phyloP scores from a whole-genome alignment of 2,888 invertebrate genomes.

The Amphipoea oculea region DNA sequence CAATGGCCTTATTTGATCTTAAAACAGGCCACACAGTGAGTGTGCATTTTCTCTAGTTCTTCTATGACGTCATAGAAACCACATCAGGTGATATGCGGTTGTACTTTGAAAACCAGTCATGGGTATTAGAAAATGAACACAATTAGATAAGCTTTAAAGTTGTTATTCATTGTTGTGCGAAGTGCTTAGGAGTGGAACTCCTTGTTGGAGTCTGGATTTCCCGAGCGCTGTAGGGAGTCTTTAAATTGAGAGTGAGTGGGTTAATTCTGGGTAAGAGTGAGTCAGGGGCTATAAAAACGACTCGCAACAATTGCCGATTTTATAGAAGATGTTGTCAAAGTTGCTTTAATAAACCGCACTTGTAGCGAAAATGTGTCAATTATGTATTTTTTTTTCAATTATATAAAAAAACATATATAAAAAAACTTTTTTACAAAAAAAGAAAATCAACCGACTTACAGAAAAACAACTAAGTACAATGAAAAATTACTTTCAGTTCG shows the following conservation, averaged over 20 bases:
- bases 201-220: neutral
- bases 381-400: no score
- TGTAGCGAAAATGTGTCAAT: no score
- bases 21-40: conserved; percentile 32
- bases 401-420: no score
- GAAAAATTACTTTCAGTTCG: no score
- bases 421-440: no score
- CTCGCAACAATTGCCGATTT: neutral
- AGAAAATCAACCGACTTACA: no score
- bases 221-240: neutral
- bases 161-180: neutral
- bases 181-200: neutral
- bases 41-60: conserved; percentile 13
- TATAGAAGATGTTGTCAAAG: no score
- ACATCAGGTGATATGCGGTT: conserved; percentile 48
- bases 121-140: conserved; percentile 1
- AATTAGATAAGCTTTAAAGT: conserved; percentile 1
- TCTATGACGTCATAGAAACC: conserved; percentile 38
- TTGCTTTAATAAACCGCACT: no score
- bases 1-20: conserved; percentile 1
- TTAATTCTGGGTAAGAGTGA: neutral
- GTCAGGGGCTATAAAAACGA: neutral
- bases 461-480: no score
- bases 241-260: neutral
- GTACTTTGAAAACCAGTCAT: conserved; percentile 42